Base-by-base conservation (phyloP, 2,113 vertebrate species). In the Emydocephalus ijimae region DNA sequence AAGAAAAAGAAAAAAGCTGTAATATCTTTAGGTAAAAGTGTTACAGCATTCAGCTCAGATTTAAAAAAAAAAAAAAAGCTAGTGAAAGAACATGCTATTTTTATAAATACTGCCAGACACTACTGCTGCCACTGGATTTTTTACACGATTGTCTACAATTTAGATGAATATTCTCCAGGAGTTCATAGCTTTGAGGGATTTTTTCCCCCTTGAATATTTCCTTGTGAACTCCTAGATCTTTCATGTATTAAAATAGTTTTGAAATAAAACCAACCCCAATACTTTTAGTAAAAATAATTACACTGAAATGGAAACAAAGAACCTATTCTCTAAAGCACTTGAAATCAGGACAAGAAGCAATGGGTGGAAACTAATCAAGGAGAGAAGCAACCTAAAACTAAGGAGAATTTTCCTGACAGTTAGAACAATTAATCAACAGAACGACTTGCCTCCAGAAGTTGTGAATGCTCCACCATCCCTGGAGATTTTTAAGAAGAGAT, bases 61-160 rank as follows among this genome's bases (percentile, higher is more conserved):
- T 29, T 3, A 26, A 54, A 85, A 87, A 88, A 48, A 45, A 45
- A 48, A 48, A 50, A 85, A 57, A 85, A 85, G 23, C 92, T 95
- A 91, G 88, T 94, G 93, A 93, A 96, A 96, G 91, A 94, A 59
- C 18, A 45, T 90, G 5, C 52, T 96, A 34, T 95, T 94, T 96
- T 96, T 93, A 88, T 93, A 87, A 69, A 87, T 92, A 52, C 59
- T 96, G 34, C 64, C 88, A 94, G 93, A 94, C 43, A 48, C 5
- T 96, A 57, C 93, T 95, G 56, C 50, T 94, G 39, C 56, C 88
- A 52, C 34, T 92, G 43, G 59, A 57, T n/a, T 86, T 96, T 95
- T 93, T 87, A 1, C 93, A 5, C 90, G 91, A 90, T 94, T 95
- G 89, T 94, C 69, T 89, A 9, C 26, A 93, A 64, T 95, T 93